These are phyloP conservation scores for Gymnothorax reevesii DNA, from an alignment of 2,797 vertebrate species.

Conservation along the genomic window DNA sequence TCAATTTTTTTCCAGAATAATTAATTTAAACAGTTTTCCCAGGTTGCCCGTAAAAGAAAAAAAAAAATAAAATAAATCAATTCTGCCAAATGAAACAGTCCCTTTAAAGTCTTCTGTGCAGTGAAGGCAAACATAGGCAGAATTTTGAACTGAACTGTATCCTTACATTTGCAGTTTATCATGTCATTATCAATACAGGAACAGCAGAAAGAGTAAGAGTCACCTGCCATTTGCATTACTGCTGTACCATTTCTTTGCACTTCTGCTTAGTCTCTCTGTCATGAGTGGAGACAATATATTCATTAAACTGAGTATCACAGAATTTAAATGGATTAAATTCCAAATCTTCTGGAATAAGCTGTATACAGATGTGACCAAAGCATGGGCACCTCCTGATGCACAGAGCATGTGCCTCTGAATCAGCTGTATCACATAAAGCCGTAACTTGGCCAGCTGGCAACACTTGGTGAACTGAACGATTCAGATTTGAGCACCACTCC, in stretches of 20 bases:
- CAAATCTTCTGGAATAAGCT: no score
- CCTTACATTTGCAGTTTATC: not conserved
- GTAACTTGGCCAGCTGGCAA: no score
- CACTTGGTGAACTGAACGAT: no score
- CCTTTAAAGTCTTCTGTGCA: not conserved
- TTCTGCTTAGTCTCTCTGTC: not conserved
- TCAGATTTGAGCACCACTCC: no score
- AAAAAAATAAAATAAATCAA: not conserved
- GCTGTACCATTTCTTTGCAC: not conserved
- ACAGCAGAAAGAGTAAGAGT: not conserved
- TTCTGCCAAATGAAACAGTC: not conserved
- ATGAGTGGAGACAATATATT: not conserved
- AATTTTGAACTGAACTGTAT: not conserved
- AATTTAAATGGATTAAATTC: no score
- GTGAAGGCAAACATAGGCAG: not conserved
- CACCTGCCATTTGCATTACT: not conserved
- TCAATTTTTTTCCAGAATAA: not conserved
- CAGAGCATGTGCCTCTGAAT: no score
- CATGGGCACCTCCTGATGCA: no score
- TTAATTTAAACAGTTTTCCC: not conserved
- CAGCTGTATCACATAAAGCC: no score
- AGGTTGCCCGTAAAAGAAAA: not conserved
- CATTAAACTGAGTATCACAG: not conserved
- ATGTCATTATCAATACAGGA: not conserved
- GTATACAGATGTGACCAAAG: no score